Evolutionary conservation across 2,888 invertebrate genomes (phyloP), one percentile per base, ranked within the genome.

Genomic region (Eudasyphora cyanicolor): DNA sequence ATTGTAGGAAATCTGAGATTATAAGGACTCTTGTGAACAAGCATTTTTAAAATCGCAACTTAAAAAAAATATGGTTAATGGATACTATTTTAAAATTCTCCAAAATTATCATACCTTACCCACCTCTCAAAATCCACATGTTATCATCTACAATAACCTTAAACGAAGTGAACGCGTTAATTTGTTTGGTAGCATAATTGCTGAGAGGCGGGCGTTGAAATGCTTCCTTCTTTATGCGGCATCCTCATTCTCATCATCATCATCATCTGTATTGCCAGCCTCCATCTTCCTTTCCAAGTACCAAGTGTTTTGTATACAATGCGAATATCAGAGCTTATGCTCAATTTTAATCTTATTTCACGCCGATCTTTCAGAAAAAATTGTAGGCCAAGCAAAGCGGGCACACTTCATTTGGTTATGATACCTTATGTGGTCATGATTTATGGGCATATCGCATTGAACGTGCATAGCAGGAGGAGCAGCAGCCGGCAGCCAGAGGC

Each of bases 271-370:
- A 10, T 5, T 24, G 24, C 49, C 42, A 45, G 89, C 89, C n/a
- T n/a, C n/a, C n/a, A n/a, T n/a, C n/a, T n/a, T n/a, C n/a, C n/a
- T n/a, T n/a, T n/a, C n/a, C 89, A 89, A 89, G 88, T 89, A 90
- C 88, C 89, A n/a, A 62, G 32, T 54, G 57, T 62, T 51, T n/a
- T 69, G 71, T 62, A 51, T 42, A 19, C 35, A 38, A 29, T 54
- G 17, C 60, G 57, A 27, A 14, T 57, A 14, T 42, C 6, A 29
- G n/a, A 69, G 32, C 86, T 87, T 91, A 88, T 89, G 89, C 89
- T 67, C 84, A 89, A 89, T 89, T 87, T 89, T 91, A 91, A 91
- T 91, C 91, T 91, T 87, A 90, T 91, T 91, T 91, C 91, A 91
- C 89, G 91, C 91, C 90, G 90, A 90, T 90, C 90, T 88, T 87